Percentiles rank a stretch among this genome's conserved stretches.
These are phyloP conservation scores for Gephyroberyx darwinii DNA, from an alignment of 2,797 vertebrate genomes.

Conservation along the genomic window DNA sequence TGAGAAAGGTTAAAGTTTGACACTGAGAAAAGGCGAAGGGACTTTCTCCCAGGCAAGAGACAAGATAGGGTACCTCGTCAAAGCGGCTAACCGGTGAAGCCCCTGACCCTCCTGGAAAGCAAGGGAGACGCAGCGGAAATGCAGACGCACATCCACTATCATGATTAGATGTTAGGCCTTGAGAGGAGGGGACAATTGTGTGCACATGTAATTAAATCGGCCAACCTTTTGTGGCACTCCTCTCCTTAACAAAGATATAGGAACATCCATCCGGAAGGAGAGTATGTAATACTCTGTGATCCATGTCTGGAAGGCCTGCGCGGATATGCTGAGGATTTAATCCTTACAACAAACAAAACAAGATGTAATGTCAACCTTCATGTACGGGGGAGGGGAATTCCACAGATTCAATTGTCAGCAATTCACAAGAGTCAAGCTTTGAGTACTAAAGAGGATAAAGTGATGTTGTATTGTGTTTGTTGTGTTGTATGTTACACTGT, in stretches of 20 bases:
- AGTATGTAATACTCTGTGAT: conserved; percentile 74
- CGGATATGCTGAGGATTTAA: conserved; percentile 56
- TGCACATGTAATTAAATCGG: conserved; percentile 73
- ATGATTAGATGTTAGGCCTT: conserved; percentile 70
- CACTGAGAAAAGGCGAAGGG: conserved; percentile 78
- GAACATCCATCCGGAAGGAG: conserved; percentile 72
- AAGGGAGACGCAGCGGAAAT: conserved; percentile 74
- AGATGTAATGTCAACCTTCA: conserved; percentile 64
- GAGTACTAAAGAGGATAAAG: conserved; percentile 8
- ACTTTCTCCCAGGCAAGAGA: conserved; percentile 78
- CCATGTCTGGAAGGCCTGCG: conserved; percentile 63
- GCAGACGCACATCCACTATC: conserved; percentile 70
- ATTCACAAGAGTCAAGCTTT: conserved; percentile 28
- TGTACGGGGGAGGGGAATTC: conserved; percentile 25
- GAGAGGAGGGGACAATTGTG: conserved; percentile 75
- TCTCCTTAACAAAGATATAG: conserved; percentile 48
- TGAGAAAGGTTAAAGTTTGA: conserved; percentile 90
- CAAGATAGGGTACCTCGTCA: conserved; percentile 80
- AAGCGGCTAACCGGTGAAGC: conserved; percentile 75
- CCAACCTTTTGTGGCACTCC: conserved; percentile 75
- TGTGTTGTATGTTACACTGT: background rate
- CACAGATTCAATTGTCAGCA: conserved; percentile 56
- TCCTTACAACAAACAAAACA: conserved; percentile 72
- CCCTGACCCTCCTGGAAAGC: conserved; percentile 73
- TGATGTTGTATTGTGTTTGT: conserved; percentile 2